Evolutionary conservation across 2,113 vertebrate genomes (phyloP).

Genomic region (Odocoileus hemionus): DNA sequence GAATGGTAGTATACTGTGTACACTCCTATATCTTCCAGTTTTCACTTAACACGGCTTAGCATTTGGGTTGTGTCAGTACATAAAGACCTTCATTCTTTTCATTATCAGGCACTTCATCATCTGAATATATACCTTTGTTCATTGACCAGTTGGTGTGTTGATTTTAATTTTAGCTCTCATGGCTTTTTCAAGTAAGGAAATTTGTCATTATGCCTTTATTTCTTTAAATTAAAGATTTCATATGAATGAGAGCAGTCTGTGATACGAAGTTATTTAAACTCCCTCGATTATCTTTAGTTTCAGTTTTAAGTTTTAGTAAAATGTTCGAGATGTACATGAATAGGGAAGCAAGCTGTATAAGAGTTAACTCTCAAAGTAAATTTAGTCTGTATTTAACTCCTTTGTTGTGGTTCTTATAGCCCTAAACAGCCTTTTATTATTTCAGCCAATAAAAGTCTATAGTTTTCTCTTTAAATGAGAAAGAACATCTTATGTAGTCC

Average conservation of each 20-base stretch:
- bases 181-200: neutral
- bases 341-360: neutral
- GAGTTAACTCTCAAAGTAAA: neutral
- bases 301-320: neutral
- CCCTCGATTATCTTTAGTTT: constrained; percentile 2
- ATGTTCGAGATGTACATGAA: neutral
- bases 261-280: constrained; percentile 34
- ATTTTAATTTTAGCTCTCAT: constrained; percentile 4
- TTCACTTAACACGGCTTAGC: neutral
- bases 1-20: neutral
- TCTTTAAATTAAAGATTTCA: constrained; percentile 15
- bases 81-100: neutral
- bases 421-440: constrained; percentile 3
- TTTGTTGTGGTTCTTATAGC: neutral
- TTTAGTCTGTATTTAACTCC: neutral
- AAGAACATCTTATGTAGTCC: neutral
- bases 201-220: neutral
- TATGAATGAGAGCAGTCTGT: constrained; percentile 18
- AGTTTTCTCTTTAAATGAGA: neutral
- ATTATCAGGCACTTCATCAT: neutral
- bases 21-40: neutral
- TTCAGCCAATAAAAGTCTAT: neutral
- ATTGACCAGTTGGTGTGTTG: neutral
- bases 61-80: neutral
- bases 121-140: neutral